phyloP scores from a whole-genome alignment of 1,140 invertebrate genomes.

The Oreohelix idahoensis region DNA sequence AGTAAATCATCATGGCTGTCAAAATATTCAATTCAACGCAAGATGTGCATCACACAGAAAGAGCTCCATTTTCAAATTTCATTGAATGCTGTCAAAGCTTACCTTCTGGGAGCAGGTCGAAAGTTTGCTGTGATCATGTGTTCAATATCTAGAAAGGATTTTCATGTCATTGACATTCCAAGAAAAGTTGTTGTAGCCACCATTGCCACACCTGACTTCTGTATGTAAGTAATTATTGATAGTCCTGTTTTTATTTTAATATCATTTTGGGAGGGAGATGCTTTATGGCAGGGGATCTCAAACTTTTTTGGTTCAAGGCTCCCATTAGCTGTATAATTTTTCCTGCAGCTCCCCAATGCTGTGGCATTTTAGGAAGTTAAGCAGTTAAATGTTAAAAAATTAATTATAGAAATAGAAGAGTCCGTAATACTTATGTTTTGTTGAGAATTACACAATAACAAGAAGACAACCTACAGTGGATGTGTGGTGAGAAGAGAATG shows the following conservation, averaged over 20 bases:
- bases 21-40: background rate
- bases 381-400: no score
- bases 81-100: background rate
- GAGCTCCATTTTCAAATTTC: slow-evolving; percentile 18
- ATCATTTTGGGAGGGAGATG: background rate
- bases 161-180: slow-evolving; percentile 29
- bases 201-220: slow-evolving; percentile 33
- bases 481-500: no score
- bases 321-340: no score
- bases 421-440: no score
- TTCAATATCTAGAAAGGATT: slow-evolving; percentile 37
- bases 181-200: slow-evolving; percentile 4
- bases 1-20: slow-evolving; percentile 3
- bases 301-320: no score
- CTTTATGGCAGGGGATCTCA: no score
- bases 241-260: background rate
- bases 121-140: slow-evolving; percentile 38
- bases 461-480: no score
- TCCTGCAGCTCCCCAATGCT: no score
- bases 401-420: no score
- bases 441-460: no score
- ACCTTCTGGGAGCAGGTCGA: slow-evolving; percentile 26
- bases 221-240: slow-evolving; percentile 26
- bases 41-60: background rate
- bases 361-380: no score